These are phyloP conservation scores for Buteo buteo DNA, from an alignment of 2,113 vertebrate genomes.

Conservation along the genomic window DNA sequence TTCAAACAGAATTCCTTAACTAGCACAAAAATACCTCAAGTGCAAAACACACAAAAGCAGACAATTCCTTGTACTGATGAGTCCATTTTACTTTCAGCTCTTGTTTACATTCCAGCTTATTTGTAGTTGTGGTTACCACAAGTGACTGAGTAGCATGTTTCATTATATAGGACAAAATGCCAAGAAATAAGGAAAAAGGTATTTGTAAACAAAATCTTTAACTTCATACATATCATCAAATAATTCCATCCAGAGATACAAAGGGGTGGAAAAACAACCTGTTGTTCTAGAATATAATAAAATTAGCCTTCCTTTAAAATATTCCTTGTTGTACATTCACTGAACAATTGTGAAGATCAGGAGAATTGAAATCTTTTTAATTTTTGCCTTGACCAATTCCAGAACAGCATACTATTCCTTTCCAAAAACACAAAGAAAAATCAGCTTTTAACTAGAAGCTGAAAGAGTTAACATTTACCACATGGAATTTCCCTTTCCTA, in stretches of 20 bases:
- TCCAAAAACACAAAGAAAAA: background rate
- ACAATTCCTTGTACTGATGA: background rate
- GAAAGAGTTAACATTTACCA: background rate
- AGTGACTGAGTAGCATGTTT: background rate
- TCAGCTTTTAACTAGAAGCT: background rate
- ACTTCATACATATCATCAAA: background rate
- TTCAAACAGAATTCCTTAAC: background rate
- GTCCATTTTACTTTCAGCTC: background rate
- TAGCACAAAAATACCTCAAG: background rate
- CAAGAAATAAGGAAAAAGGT: background rate
- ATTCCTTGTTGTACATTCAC: background rate
- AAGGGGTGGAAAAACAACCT: rapidly evolving
- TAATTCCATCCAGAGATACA: background rate
- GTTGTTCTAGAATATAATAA: background rate
- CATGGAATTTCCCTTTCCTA: background rate
- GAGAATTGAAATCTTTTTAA: background rate
- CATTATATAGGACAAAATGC: background rate
- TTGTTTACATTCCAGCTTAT: background rate
- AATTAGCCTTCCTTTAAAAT: background rate
- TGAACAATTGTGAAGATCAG: background rate
- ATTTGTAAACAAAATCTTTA: background rate
- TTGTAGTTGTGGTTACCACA: background rate
- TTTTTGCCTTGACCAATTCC: background rate
- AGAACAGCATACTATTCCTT: background rate
- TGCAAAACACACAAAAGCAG: background rate